Evolutionary conservation across 2,888 invertebrate species (phyloP), one percentile per base, ranked within the genome.

Genomic region (Trachelus iudaicus): DNA sequence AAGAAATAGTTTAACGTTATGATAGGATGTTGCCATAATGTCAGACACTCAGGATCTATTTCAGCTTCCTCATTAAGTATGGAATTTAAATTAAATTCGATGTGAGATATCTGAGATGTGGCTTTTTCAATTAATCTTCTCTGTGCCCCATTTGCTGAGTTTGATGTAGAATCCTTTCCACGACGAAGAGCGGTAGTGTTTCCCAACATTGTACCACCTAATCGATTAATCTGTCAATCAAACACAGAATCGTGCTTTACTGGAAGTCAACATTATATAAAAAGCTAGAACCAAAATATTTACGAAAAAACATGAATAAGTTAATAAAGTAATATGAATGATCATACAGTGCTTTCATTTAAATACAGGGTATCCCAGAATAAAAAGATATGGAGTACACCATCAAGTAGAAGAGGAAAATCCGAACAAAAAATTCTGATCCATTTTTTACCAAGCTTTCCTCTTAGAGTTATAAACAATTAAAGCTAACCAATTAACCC

Each of bases 1-100:
- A 90, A 79, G 85, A 91, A 91, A 85, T 90, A 91, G 83, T 88
- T 89, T 74, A 91, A 83, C 34, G 91, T 91, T 73, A 85, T 89
- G 69, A 91, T 84, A 79, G 91, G 91, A 87, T 90, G 90, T 76
- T 89, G 86, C 91, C 91, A 91, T 71, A 91, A 80, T 31, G 91
- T 90, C 76, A 91, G 85, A 78, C 86, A 85, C 77, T 91, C 91
- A 34, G 89, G 81, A 82, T 91, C 90, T 82, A 90, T 83, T 75
- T 84, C 81, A 71, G 75, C 78, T 75, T 85, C 83, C 34, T 79
- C 82, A 68, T 78, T 73, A 34, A 30, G 71, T 30, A 56, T 76
- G 73, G 78, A 78, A 74, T 75, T 73, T 31, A 30, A 40, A 34
- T 71, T 34, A 0, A 73, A 73, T 76, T 75, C 73, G 15, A 15